phyloP scores from a whole-genome alignment of 1,140 invertebrate genomes.

The Drosophila saltans region DNA sequence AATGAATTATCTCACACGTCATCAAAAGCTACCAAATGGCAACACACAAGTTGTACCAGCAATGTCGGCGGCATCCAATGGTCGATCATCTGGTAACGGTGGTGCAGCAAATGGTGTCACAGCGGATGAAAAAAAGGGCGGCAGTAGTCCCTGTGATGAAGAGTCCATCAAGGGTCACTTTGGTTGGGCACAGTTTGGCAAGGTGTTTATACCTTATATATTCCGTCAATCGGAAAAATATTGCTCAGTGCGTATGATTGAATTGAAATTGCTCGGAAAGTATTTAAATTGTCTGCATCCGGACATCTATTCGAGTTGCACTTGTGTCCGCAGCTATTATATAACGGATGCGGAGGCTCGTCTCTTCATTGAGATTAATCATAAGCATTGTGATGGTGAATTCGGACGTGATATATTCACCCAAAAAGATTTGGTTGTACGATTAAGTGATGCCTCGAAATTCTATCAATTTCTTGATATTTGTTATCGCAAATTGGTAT shows the following conservation, averaged over 20 bases:
- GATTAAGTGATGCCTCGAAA: conserved; percentile 92
- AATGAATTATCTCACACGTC: conserved; percentile 85
- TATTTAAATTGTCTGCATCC: conserved; percentile 92
- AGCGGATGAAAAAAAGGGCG: conserved; percentile 40
- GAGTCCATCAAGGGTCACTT: conserved; percentile 93
- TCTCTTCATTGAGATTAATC: conserved; percentile 96
- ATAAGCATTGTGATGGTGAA: conserved; percentile 94
- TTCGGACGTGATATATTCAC: conserved; percentile 96
- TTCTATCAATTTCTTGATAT: conserved; percentile 96
- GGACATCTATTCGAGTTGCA: conserved; percentile 92
- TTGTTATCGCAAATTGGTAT: conserved; percentile 92
- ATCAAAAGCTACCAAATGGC: conserved; percentile 81
- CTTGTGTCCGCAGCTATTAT: conserved; percentile 95
- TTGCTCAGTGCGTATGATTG: conserved; percentile 95
- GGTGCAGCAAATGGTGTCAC: conserved; percentile 37
- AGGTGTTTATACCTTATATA: conserved; percentile 94
- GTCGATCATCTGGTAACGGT: conserved; percentile 23
- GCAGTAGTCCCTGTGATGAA: conserved; percentile 86
- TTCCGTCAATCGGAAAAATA: conserved; percentile 92
- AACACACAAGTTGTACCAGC: conserved; percentile 72
- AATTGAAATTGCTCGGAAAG: conserved; percentile 93
- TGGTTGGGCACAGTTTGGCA: conserved; percentile 94
- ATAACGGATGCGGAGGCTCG: conserved; percentile 95
- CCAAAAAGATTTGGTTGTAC: conserved; percentile 94
- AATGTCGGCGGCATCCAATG: conserved; percentile 40